Evolutionary conservation across 2,797 vertebrate genomes (phyloP), one percentile per base, ranked within the genome.

Genomic region (Pseudochromis fuscus): DNA sequence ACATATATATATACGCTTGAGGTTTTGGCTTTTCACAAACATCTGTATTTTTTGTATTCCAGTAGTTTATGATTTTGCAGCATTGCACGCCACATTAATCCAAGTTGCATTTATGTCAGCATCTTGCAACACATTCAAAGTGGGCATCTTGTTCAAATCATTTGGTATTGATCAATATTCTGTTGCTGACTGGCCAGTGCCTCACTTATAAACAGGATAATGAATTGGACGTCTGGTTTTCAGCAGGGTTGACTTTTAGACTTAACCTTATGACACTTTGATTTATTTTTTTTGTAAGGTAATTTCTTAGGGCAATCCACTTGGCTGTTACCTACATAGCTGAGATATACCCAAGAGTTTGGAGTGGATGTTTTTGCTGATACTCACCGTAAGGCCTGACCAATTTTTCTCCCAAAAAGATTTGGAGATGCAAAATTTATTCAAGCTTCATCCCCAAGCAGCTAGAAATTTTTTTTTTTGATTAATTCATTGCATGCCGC

Each of bases 401-500:
- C 80, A 73, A 74, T 80, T 75, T 62, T 64, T 74, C 79, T 71
- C 51, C 48, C 65, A 56, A 81, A 77, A 67, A 72, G 33, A 69
- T 71, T 55, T 80, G 46, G 82, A 73, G 60, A 84, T 84, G 71
- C 67, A 45, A 69, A 79, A 82, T 84, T 15, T 82, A 84, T 86
- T 84, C 74, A 84, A 71, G 64, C 50, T 45, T 37, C 48, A 51
- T 58, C 68, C 73, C 61, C 55, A 78, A 79, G 69, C 57, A 72
- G 70, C 66, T 61, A 55, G 63, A 63, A 62, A 64, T 56, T 31
- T 51, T 74, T 77, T 62, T 56, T 31, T 51, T 74, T 77, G 73
- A 87, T 84, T 75, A 86, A 87, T 88, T 72, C 67, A 81, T 80
- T 61, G 52, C 50, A 55, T 72, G 56, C 67, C 61, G 73, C 76